Percentiles rank a stretch among this genome's conserved stretches.
Conservation (phyloP, 2,113 vertebrate genomes). For the Oreotrochilus melanogaster region DNA sequence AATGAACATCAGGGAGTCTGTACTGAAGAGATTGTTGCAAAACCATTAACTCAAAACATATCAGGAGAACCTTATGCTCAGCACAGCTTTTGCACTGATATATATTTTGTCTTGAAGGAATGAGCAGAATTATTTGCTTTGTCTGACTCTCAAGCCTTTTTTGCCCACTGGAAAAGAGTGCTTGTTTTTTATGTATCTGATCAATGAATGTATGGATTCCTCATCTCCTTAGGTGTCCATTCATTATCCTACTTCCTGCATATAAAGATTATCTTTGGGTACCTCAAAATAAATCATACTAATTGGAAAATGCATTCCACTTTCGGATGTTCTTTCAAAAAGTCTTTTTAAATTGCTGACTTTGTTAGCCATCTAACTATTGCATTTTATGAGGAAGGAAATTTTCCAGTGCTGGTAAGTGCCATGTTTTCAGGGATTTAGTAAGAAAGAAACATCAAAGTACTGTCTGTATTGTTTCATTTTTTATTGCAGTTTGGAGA, state of each 20-base stretch:
- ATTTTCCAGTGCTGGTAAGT: background rate
- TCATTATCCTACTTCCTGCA: background rate
- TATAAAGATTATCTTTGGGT: background rate
- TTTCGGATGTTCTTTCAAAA: background rate
- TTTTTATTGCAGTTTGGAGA: slow-evolving; percentile 10
- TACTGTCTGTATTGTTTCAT: background rate
- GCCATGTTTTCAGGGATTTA: slow-evolving; percentile 24
- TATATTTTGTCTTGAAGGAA: slow-evolving; percentile 70
- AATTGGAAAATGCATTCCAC: background rate
- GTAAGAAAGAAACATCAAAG: slow-evolving; percentile 35
- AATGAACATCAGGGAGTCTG: background rate
- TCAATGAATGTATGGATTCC: slow-evolving; percentile 27
- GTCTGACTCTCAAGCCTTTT: slow-evolving; percentile 68
- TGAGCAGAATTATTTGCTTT: slow-evolving; percentile 79
- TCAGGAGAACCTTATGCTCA: slow-evolving; percentile 52
- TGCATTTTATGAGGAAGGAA: slow-evolving; percentile 13
- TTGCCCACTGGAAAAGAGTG: slow-evolving; percentile 11
- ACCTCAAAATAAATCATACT: slow-evolving; percentile 4
- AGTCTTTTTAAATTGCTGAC: background rate
- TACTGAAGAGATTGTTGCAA: slow-evolving; percentile 1
- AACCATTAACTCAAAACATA: slow-evolving; percentile 45
- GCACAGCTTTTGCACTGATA: slow-evolving; percentile 45
- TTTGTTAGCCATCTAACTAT: slow-evolving; percentile 10
- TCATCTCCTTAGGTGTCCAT: slow-evolving; percentile 12
- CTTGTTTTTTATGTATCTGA: background rate